phyloP scores from a whole-genome alignment of 2,797 vertebrate species.

The Sebastes diaconus region DNA sequence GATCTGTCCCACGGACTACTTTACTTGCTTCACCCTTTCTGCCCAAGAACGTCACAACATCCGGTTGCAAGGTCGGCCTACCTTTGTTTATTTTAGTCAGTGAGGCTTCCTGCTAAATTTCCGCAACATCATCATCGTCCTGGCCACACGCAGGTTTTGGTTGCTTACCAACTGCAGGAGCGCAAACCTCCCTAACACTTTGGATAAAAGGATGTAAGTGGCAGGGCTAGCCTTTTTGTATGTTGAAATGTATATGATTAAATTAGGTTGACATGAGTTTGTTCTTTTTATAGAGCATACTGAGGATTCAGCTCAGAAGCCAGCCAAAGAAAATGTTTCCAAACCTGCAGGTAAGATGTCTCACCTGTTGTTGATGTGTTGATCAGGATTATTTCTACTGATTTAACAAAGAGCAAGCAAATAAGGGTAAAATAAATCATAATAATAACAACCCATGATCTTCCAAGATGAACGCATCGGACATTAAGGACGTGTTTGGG shows the following conservation, averaged over 20 bases:
- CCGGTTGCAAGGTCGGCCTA: too few species aligned
- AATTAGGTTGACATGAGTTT: neutral
- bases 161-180: too few species aligned
- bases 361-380: neutral
- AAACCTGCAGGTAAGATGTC: slow-evolving; percentile 4
- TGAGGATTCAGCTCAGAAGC: neutral
- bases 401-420: neutral
- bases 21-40: too few species aligned
- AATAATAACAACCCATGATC: neutral
- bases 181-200: too few species aligned
- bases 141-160: too few species aligned
- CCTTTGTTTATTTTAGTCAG: too few species aligned
- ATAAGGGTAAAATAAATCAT: neutral
- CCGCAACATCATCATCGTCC: too few species aligned
- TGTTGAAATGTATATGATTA: neutral
- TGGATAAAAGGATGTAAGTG: too few species aligned
- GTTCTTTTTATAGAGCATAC: slow-evolving; percentile 21
- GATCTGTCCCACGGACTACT: too few species aligned
- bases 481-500: neutral
- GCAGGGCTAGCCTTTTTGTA: too few species aligned
- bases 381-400: neutral
- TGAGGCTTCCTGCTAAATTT: too few species aligned
- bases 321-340: neutral
- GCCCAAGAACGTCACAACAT: too few species aligned
- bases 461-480: neutral